These are phyloP conservation scores for Drosophila ezoana DNA, from an alignment of 2,888 invertebrate species.

Conservation along the genomic window DNA sequence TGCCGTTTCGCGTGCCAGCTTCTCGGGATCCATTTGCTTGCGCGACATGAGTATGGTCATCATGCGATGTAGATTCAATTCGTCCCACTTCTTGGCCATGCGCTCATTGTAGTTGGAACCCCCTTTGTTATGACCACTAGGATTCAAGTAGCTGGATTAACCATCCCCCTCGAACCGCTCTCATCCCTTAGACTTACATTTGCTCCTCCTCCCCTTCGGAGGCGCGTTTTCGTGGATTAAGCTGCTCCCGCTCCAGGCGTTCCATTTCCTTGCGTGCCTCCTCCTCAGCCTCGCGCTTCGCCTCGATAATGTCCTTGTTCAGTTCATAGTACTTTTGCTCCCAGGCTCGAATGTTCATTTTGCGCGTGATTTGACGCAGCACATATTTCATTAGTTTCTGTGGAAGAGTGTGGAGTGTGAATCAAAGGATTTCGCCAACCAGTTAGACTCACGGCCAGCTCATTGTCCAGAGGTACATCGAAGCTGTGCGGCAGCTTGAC, in stretches of 20 bases:
- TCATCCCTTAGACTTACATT: slow-evolving; percentile 29
- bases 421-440: neutral
- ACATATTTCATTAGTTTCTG: slow-evolving; percentile 85
- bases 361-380: slow-evolving; percentile 85
- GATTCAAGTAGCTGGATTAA: neutral
- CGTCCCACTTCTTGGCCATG: slow-evolving; percentile 86
- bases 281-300: slow-evolving; percentile 82
- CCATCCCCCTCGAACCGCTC: fast-evolving
- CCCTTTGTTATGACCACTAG: neutral
- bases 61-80: slow-evolving; percentile 88
- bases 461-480: slow-evolving; percentile 85
- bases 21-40: slow-evolving; percentile 83
- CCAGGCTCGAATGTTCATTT: slow-evolving; percentile 86
- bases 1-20: slow-evolving; percentile 86
- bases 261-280: slow-evolving; percentile 86
- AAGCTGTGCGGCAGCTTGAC: slow-evolving; percentile 87
- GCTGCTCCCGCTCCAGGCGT: slow-evolving; percentile 77
- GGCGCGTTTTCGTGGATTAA: slow-evolving; percentile 59
- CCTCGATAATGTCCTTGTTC: slow-evolving; percentile 84
- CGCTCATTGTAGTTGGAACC: slow-evolving; percentile 70
- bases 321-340: slow-evolving; percentile 87
- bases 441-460: slow-evolving; percentile 82
- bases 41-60: slow-evolving; percentile 83
- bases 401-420: slow-evolving; percentile 2
- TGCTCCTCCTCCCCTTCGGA: slow-evolving; percentile 61